Percentiles rank a stretch among this genome's conserved stretches.
Conservation (phyloP, 37 sponge, comb jelly and placozoan species). For the Petrosia ficiformis region DNA sequence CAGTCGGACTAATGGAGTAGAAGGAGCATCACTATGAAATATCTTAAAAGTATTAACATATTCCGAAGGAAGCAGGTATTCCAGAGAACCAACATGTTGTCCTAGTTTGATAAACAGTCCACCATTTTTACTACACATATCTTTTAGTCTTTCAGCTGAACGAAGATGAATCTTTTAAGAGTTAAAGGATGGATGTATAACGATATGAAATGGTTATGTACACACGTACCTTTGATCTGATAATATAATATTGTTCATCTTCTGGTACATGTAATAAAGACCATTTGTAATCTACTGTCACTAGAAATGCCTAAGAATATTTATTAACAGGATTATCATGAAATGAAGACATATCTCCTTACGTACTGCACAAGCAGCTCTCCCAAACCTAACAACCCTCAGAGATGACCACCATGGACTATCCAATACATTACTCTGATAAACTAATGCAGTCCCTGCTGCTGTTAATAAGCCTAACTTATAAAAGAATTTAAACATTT, state of each 20-base stretch:
- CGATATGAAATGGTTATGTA: too few relatives aligned
- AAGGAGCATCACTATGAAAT: conserved; percentile 87
- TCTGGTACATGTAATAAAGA: conserved; percentile 17
- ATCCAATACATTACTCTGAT: too few relatives aligned
- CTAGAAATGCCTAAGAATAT: conserved; percentile 31
- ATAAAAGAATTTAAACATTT: too few relatives aligned
- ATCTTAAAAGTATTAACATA: conserved; percentile 86
- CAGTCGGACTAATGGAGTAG: conserved; percentile 52
- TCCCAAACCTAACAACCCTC: conserved; percentile 70
- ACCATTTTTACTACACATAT: conserved; percentile 80
- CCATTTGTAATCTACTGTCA: conserved; percentile 64
- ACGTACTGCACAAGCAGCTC: conserved; percentile 74
- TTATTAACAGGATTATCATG: background rate
- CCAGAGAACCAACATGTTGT: conserved; percentile 88
- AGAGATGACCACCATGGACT: conserved; percentile 52
- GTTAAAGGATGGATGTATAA: too few relatives aligned
- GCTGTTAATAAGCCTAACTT: too few relatives aligned
- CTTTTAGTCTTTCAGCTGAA: conserved; percentile 68
- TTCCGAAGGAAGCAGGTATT: conserved; percentile 86
- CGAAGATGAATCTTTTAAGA: conserved; percentile 62
- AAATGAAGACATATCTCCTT: too few relatives aligned
- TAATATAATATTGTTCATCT: conserved; percentile 17
- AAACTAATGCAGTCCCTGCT: too few relatives aligned
- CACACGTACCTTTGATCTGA: conserved; percentile 42
- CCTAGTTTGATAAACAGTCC: conserved; percentile 93